phyloP scores from a whole-genome alignment of 1,140 invertebrate species.

The Brachionus calyciflorus region DNA sequence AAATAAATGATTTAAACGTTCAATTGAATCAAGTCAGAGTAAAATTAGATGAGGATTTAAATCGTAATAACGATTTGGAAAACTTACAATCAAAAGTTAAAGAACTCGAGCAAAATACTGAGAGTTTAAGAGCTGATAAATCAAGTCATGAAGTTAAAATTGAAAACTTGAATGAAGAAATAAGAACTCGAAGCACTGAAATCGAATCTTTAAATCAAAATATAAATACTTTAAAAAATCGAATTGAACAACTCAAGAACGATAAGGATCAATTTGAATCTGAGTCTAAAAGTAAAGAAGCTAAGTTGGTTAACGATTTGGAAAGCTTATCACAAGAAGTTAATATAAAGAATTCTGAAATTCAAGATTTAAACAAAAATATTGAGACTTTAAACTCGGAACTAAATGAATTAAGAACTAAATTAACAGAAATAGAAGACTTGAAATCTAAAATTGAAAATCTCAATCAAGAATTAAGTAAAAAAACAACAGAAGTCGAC shows the following conservation, averaged over 20 bases:
- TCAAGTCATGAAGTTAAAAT: background rate
- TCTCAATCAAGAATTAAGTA: background rate
- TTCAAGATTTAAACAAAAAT: background rate
- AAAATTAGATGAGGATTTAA: background rate
- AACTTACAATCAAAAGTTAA: background rate
- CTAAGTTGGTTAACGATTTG: background rate
- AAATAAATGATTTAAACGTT: too few species aligned
- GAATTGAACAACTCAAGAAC: too few species aligned
- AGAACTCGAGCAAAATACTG: background rate
- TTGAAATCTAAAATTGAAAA: too few species aligned
- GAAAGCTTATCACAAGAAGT: background rate
- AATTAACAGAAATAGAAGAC: too few species aligned
- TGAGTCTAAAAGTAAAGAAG: background rate
- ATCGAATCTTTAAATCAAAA: too few species aligned
- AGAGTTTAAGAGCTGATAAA: background rate
- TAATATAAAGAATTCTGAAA: background rate
- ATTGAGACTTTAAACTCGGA: background rate
- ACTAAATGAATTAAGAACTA: background rate
- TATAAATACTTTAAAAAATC: too few species aligned
- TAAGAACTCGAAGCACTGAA: too few species aligned
- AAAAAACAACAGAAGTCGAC: too few species aligned
- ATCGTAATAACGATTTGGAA: background rate
- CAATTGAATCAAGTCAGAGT: too few species aligned
- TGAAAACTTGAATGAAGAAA: background rate
- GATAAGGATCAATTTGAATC: background rate